Percentiles rank a stretch among this genome's conserved stretches.
Evolutionary conservation across 1,140 invertebrate genomes (phyloP).

Genomic region (Heliconius nattereri): DNA sequence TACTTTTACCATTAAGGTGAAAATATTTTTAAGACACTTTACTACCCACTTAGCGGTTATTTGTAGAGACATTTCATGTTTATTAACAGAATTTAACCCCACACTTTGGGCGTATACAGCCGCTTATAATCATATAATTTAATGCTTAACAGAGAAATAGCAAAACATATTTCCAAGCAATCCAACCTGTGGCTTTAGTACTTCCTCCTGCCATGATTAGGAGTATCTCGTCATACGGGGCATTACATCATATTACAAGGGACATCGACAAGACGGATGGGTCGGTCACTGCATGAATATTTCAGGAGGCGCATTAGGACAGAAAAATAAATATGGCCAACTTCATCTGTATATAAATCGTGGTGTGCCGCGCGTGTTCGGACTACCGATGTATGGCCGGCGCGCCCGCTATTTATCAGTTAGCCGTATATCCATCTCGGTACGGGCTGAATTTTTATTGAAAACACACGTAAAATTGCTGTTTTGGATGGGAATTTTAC

Average conservation of each 20-base stretch:
- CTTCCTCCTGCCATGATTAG: constrained; percentile 15
- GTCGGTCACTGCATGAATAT: constrained; percentile 74
- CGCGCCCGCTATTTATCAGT: constrained; percentile 64
- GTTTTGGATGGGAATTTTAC: neutral
- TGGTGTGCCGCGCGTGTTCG: constrained; percentile 60
- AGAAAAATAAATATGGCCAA: constrained; percentile 76
- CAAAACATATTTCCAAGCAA: neutral
- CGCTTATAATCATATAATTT: neutral
- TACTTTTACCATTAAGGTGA: neutral
- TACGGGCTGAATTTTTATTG: constrained; percentile 51
- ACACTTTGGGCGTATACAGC: no score
- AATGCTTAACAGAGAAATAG: neutral
- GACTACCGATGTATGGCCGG: constrained; percentile 57
- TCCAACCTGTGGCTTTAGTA: constrained; percentile 3
- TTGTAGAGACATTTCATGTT: neutral
- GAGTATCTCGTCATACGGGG: constrained; percentile 20
- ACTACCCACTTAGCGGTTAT: neutral
- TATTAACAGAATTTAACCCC: neutral
- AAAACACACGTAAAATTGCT: constrained; percentile 31
- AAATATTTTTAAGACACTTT: neutral
- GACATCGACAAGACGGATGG: constrained; percentile 70
- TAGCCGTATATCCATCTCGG: constrained; percentile 59
- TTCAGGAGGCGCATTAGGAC: constrained; percentile 75
- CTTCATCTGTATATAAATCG: constrained; percentile 78
- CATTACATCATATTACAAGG: constrained; percentile 65